Base-by-base conservation (phyloP, 2,113 vertebrate species). In the Aplodontia rufa region DNA sequence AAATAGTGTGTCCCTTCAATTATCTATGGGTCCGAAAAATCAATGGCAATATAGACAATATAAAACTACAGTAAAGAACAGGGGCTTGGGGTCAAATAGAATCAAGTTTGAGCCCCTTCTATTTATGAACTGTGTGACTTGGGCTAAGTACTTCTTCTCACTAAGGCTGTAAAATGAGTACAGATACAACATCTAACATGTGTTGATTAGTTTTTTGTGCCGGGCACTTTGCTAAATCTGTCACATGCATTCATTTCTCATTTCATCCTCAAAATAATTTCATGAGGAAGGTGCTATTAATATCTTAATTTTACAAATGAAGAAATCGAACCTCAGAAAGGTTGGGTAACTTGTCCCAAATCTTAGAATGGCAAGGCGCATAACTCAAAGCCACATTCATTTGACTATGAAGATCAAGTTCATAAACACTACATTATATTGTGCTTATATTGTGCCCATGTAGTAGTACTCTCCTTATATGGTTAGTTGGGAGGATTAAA, bases 261-360 rank as follows among this genome's bases (percentile, higher is more conserved):
- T 96, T 95, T 89, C 79, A 69, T 75, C 80, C 83, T 94, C 76
- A 87, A 93, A 95, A 93, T 95, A 96, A 93, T 92, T 80, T 53
- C 32, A 30, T 30, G 68, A 87, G 51, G 60, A 87, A 88, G 71
- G 74, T 68, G 47, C 60, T 95, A 92, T 95, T 95, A 72, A 97
- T 95, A 95, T 60, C 32, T 47, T 94, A 74, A 69, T 66, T 92
- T 91, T 88, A 93, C 80, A 95, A 90, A 88, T 53, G 42, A 93
- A 94, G 62, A 96, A 62, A 60, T 16, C 42, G 40, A 92, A 81
- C 62, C 68, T 93, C 84, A 87, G 49, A 96, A 96, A 93, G 90
- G 24, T 85, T 62, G 51, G 68, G 51, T 2, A 28, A 71, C 88
- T 90, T 74, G 28, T 81, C 26, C 80, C 55, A 62, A 92, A 84